A percentile compares a stretch with the other conserved stretches of the same genome.
phyloP scores from a whole-genome alignment of 2,797 vertebrate species.

The Vespertilio murinus region DNA sequence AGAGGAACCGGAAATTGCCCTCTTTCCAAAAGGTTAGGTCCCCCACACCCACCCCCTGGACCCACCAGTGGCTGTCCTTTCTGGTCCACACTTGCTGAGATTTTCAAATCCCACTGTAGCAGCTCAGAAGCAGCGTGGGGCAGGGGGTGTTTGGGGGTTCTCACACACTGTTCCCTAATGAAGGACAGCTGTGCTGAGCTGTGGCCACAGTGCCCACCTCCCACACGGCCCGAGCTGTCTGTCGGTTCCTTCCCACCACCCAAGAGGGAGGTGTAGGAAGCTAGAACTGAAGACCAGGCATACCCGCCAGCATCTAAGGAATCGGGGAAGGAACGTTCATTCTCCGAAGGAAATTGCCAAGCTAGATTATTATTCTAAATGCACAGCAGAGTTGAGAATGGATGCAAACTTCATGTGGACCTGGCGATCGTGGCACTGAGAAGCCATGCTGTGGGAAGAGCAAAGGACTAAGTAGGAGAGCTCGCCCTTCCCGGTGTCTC shows the following conservation, averaged over 20 bases:
- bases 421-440: background rate
- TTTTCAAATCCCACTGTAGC: background rate
- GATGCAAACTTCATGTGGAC: background rate
- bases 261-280: conserved; percentile 12
- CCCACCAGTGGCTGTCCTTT: background rate
- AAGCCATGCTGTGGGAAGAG: background rate
- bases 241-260: background rate
- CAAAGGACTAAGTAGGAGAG: background rate
- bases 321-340: background rate
- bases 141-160: background rate
- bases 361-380: background rate
- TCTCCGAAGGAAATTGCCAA: background rate
- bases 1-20: background rate
- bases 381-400: background rate
- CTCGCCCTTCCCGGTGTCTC: background rate
- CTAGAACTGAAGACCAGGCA: background rate
- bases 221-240: background rate
- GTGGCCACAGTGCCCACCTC: background rate
- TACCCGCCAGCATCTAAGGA: background rate
- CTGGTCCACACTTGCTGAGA: background rate
- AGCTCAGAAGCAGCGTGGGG: too few species aligned
- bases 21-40: background rate
- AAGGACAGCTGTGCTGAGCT: background rate
- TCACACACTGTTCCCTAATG: background rate
- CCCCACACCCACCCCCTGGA: background rate